Evolutionary conservation across 2,888 invertebrate species (phyloP).

Genomic region (Palloptera scutellata): DNA sequence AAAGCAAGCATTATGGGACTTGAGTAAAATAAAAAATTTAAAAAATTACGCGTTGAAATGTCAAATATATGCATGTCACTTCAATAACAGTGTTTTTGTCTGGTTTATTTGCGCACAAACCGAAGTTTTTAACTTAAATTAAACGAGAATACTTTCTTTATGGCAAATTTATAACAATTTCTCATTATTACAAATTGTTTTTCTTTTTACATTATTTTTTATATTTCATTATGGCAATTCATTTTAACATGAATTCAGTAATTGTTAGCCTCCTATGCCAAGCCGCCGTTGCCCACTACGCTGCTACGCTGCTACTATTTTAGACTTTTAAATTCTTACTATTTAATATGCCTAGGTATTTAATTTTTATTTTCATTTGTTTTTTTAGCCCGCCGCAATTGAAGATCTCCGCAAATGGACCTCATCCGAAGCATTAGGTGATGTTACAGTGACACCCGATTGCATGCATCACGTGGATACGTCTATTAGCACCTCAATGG

Average conservation of each 20-base stretch:
- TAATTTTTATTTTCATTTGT: too few species aligned
- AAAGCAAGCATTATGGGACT: background rate
- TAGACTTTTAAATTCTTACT: too few species aligned
- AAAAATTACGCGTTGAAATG: slow-evolving; percentile 12
- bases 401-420: slow-evolving; percentile 86
- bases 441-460: slow-evolving; percentile 81
- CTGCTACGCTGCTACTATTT: too few species aligned
- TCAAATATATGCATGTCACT: slow-evolving; percentile 5
- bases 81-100: background rate
- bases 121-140: too few species aligned
- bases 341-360: too few species aligned
- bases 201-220: background rate
- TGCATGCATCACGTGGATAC: slow-evolving; percentile 72
- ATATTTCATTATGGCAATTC: background rate
- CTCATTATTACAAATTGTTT: background rate
- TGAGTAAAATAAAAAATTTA: too few species aligned
- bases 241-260: background rate
- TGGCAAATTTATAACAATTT: background rate
- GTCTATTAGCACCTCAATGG: slow-evolving; percentile 66
- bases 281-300: too few species aligned
- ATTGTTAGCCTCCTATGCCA: background rate
- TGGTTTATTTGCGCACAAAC: background rate
- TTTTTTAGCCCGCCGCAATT: slow-evolving; percentile 78
- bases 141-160: too few species aligned
- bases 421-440: slow-evolving; percentile 73